Percentiles rank a stretch among this genome's conserved stretches.
These are phyloP conservation scores for Paramisgurnus dabryanus DNA, from an alignment of 2,113 vertebrate species.

Conservation along the genomic window DNA sequence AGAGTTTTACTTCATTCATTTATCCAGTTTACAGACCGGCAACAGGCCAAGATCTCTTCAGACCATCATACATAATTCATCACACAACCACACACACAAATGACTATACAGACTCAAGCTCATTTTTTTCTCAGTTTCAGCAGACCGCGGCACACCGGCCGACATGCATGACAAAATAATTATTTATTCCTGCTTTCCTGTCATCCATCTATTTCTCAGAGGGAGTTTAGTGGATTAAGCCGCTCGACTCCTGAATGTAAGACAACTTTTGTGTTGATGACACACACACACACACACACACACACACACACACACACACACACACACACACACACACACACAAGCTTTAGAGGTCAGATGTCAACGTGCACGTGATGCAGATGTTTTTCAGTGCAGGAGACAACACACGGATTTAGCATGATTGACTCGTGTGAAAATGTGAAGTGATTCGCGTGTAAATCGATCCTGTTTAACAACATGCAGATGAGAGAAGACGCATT, in stretches of 20 bases:
- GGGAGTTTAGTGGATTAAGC: background rate
- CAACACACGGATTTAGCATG: background rate
- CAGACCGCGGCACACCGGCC: slow-evolving; percentile 2
- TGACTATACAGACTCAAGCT: background rate
- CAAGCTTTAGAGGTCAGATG: background rate
- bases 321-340: background rate
- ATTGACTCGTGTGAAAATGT: background rate
- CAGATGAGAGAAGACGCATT: background rate
- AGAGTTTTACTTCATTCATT: background rate
- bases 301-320: background rate
- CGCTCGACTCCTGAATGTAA: background rate
- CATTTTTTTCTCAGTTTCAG: background rate
- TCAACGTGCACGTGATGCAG: background rate
- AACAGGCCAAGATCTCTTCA: background rate
- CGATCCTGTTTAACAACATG: background rate
- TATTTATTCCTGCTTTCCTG: slow-evolving; percentile 10
- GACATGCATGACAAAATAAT: background rate
- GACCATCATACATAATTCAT: background rate
- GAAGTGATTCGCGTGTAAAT: background rate
- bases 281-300: background rate
- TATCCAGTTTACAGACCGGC: background rate
- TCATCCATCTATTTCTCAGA: background rate
- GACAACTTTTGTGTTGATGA: background rate
- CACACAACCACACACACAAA: slow-evolving; percentile 18
- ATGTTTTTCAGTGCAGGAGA: background rate